phyloP scores from a whole-genome alignment of 1,140 invertebrate species.

The Formica exsecta region DNA sequence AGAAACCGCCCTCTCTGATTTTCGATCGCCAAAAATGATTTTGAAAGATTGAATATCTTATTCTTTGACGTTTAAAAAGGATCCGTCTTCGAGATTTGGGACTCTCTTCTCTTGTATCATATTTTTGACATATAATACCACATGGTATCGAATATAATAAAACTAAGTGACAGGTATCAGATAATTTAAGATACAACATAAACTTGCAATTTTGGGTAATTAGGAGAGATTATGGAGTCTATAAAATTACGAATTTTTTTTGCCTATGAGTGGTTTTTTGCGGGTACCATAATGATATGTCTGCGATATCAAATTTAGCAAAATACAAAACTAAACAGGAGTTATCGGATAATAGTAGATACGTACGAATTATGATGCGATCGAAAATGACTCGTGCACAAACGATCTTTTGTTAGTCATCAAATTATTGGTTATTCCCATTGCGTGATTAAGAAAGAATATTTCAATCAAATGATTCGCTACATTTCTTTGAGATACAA shows the following conservation, averaged over 20 bases:
- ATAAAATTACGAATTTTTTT: neutral
- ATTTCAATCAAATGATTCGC: neutral
- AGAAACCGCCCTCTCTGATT: neutral
- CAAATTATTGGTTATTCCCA: conserved; percentile 17
- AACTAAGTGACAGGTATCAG: neutral
- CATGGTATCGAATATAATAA: too few relatives aligned
- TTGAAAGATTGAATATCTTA: neutral
- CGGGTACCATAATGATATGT: neutral
- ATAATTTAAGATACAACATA: neutral
- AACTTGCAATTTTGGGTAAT: neutral
- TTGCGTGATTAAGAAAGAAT: neutral
- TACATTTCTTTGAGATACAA: neutral
- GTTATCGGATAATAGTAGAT: neutral
- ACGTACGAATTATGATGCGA: neutral
- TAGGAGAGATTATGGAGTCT: neutral
- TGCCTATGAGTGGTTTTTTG: neutral
- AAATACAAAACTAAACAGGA: neutral
- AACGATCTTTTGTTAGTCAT: neutral
- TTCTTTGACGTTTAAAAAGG: too few relatives aligned
- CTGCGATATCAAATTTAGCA: neutral
- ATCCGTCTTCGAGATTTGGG: neutral
- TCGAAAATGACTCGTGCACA: neutral
- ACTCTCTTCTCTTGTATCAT: neutral
- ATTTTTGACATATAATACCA: neutral
- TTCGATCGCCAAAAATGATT: neutral